Evolutionary conservation across 2,888 invertebrate genomes (phyloP).

Genomic region (Ophioninae sp.): DNA sequence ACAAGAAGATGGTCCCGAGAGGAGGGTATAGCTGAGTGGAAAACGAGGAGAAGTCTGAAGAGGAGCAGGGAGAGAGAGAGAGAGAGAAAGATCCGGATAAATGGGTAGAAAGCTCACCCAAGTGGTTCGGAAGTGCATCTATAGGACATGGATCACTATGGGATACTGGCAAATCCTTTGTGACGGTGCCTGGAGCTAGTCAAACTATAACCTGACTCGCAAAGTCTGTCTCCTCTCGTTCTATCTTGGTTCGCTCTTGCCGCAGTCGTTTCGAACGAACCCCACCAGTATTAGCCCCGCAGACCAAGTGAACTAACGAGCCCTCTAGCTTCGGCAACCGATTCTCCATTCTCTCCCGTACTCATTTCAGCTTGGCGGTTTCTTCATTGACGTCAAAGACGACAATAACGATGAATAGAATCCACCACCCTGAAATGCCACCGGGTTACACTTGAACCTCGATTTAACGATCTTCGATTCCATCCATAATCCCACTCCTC

Average conservation of each 20-base stretch:
- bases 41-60: neutral
- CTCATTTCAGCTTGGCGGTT: conserved; percentile 26
- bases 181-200: conserved; percentile 55
- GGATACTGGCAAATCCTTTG: conserved; percentile 55
- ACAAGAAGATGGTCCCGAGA: conserved; percentile 28
- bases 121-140: conserved; percentile 43
- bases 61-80: conserved; percentile 7
- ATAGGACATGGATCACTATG: conserved; percentile 46
- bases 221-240: conserved; percentile 35
- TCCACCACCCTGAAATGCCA: conserved; percentile 8
- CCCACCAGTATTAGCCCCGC: conserved; percentile 43
- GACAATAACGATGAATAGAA: conserved; percentile 25
- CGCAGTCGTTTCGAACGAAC: conserved; percentile 21
- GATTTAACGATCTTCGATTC: conserved; percentile 21
- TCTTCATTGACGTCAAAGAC: neutral
- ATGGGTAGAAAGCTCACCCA: conserved; percentile 17
- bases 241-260: neutral
- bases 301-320: conserved; percentile 47
- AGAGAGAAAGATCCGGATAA: conserved; percentile 9
- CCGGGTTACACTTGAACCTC: conserved; percentile 3
- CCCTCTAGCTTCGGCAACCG: conserved; percentile 44
- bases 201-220: conserved; percentile 49
- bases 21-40: conserved; percentile 12
- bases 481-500: neutral
- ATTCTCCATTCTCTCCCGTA: conserved; percentile 21